Evolutionary conservation across 2,797 vertebrate genomes (phyloP).

Genomic region (Sparus aurata): DNA sequence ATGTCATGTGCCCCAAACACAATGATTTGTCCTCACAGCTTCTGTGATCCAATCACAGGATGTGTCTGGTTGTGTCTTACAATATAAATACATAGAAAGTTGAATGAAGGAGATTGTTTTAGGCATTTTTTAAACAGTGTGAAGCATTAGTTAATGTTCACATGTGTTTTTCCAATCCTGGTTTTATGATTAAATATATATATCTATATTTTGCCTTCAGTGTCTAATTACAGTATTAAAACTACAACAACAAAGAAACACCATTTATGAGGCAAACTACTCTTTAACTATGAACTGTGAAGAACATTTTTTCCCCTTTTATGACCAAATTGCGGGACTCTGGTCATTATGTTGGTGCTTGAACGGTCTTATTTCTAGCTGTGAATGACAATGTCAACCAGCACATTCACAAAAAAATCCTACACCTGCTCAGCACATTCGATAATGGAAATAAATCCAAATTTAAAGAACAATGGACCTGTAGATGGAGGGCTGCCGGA

Average conservation of each 20-base stretch:
- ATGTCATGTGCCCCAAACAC: no score
- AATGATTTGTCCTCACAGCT: no score
- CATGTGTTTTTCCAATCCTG: not conserved
- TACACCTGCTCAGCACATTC: not conserved
- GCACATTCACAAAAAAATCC: not conserved
- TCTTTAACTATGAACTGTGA: not conserved
- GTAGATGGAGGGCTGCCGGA: constrained; percentile 84
- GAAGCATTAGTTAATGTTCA: not conserved
- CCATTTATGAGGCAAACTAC: no score
- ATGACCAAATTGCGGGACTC: not conserved
- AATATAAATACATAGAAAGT: not conserved
- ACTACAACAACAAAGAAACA: not conserved
- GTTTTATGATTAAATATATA: not conserved
- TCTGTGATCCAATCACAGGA: no score
- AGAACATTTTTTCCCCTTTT: not conserved
- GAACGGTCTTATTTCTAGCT: not conserved
- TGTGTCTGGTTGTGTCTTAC: not conserved
- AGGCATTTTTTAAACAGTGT: not conserved
- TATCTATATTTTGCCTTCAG: not conserved
- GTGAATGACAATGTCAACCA: not conserved
- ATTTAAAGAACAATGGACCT: constrained; percentile 70
- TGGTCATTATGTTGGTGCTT: not conserved
- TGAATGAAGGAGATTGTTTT: not conserved
- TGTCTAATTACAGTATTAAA: not conserved
- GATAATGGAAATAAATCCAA: not conserved